A percentile compares a stretch with the other conserved stretches of the same genome.
Conservation (phyloP, 2,888 invertebrate genomes). For the Camponotus fellah region DNA sequence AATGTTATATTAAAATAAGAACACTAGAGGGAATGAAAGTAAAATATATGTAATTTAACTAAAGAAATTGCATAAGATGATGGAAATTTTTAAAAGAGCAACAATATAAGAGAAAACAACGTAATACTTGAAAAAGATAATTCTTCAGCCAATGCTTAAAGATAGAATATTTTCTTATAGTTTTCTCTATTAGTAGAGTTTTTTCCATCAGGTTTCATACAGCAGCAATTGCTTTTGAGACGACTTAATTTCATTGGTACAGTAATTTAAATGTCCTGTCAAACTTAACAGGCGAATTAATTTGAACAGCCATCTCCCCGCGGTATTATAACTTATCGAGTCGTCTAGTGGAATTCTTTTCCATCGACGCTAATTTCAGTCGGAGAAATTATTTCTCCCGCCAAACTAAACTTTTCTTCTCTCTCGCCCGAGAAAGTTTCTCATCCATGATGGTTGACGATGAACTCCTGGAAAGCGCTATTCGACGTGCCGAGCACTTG, state of each 20-base stretch:
- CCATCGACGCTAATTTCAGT: slow-evolving; percentile 58
- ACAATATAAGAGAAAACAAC: not conserved
- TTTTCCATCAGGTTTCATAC: slow-evolving; percentile 40
- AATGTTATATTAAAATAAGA: not conserved
- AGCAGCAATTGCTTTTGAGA: slow-evolving; percentile 38
- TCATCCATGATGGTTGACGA: slow-evolving; percentile 10
- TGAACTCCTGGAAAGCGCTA: slow-evolving; percentile 6
- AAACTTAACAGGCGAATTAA: slow-evolving; percentile 66
- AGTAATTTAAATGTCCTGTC: slow-evolving; percentile 67
- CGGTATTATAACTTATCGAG: slow-evolving; percentile 57
- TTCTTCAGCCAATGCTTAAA: not conserved
- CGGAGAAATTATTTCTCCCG: slow-evolving; percentile 55
- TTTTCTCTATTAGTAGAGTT: not conserved
- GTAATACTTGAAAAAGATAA: not conserved
- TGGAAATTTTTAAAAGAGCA: not conserved
- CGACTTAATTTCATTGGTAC: slow-evolving; percentile 60
- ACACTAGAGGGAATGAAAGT: not conserved
- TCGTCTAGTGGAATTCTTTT: slow-evolving; percentile 48
- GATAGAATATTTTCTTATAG: not conserved
- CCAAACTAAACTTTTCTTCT: slow-evolving; percentile 26
- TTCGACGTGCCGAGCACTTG: slow-evolving; percentile 26
- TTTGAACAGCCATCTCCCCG: slow-evolving; percentile 53
- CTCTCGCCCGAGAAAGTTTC: slow-evolving; percentile 32
- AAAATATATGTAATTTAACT: not conserved
- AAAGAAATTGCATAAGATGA: not conserved